Evolutionary conservation across 2,113 vertebrate species (phyloP), one percentile per base, ranked within the genome.

Genomic region (Camelus bactrianus): DNA sequence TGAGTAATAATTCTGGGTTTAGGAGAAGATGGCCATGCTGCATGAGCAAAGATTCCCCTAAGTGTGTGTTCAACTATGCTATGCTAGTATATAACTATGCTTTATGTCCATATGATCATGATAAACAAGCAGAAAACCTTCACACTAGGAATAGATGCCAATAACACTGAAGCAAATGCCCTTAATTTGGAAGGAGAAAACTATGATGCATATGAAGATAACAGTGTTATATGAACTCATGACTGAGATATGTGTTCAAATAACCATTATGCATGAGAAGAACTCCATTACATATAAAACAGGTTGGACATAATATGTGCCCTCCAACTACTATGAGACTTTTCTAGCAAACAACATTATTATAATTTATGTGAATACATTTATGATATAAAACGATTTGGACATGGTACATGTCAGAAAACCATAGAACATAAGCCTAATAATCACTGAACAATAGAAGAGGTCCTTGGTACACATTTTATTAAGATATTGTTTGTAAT

Each of bases 371-470:
- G 32, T 80, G 54, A 73, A 88, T 3, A 19, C 5, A 62, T 76
- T 60, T 76, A 85, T 86, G 58, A 15, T 60, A 84, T 77, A 81
- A 82, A 62, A 81, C 1, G 3, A 77, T 76, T 70, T 83, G 80
- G 12, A 56, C 62, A 87, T 30, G 14, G 17, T 28, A 70, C 82
- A 48, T 90, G 54, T 70, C 62, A 93, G 60, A 87, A 96, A 93
- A 94, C 35, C 24, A 52, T 76, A 86, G 8, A n/a, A 56, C 26
- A 64, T 42, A 30, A 92, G 32, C 58, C 12, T 56, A 75, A 73
- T 52, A 80, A 52, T 89, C 35, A 83, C 46, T 72, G 80, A 58
- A 46, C n/a, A 89, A 85, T 8, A 90, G 42, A 90, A 93, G 6
- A 79, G 3, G 30, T 19, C 3, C 14, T 70, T 62, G 26, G 20